Base-by-base conservation (phyloP, 2,888 invertebrate genomes). In the Polydrusus pterygomalis region DNA sequence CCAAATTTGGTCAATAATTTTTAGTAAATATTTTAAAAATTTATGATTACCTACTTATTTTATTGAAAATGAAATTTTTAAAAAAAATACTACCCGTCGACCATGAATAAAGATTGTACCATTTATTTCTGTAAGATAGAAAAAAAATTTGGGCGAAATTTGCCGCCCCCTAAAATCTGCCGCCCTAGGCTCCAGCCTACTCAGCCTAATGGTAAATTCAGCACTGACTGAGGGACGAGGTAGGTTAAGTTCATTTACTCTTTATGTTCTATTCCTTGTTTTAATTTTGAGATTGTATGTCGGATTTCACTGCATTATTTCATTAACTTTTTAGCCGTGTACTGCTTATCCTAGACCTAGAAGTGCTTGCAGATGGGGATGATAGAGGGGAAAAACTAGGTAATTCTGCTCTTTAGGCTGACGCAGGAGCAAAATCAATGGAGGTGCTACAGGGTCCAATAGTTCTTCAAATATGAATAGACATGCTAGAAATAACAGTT, bases 271-370 rank as follows among this genome's bases (percentile, higher is more conserved):
- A n/a, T 47, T n/a, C 8, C 15, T 30, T 47, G 11, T 13, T 10
- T 34, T 45, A 40, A 43, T 34, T 38, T 3, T 40, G 34, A 15
- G 40, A 15, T 17, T 20, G 18, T 30, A 20, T 45, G n/a, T 45
- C 2, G 10, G n/a, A n/a, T 45, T 45, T 45, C 25, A 25, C n/a
- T n/a, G n/a, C n/a, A n/a, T n/a, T n/a, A n/a, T 25, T 5, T 45
- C n/a, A 45, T 45, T 40, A 17, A 43, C 25, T 70, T 70, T 87
- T 74, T 85, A 97, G 96, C 83, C 91, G 94, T 70, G 95, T 98
- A 0, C 91, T 98, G 87, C 94, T 98, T 6, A 92, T 98, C 67
- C 86, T 97, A 76, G 96, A 94, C 73, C 82, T 97, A 58, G 92
- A 93, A 25, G 91, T 97, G 10, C 79, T 97, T 25, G 90, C 91